Conservation (phyloP, 2,888 invertebrate genomes). For the Pachymerium ferrugineum region DNA sequence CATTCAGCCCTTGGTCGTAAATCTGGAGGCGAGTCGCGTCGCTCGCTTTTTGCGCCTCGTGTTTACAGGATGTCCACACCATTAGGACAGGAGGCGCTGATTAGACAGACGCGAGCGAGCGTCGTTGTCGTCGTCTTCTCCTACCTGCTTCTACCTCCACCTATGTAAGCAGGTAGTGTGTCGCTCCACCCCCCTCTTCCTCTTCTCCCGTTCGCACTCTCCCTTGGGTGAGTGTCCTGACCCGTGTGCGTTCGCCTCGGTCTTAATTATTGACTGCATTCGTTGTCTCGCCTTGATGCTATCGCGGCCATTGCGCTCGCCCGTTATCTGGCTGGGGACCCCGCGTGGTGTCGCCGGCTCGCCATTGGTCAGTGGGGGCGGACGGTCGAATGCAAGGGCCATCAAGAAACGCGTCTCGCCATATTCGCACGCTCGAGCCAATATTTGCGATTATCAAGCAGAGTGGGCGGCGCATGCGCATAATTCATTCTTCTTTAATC, state of each 20-base stretch:
- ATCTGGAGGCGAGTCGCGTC: constrained; percentile 5
- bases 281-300: constrained; percentile 24
- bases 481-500: constrained; percentile 22
- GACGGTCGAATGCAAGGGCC: constrained; percentile 24
- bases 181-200: background rate
- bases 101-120: constrained; percentile 15
- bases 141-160: too few species aligned
- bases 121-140: constrained; percentile 1
- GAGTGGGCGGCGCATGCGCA: constrained; percentile 27
- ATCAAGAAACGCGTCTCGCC: constrained; percentile 24
- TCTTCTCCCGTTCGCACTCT: constrained; percentile 6
- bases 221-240: constrained; percentile 27
- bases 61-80: constrained; percentile 30
- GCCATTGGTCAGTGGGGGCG: constrained; percentile 22
- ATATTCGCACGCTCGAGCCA: constrained; percentile 18
- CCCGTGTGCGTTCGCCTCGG: constrained; percentile 27
- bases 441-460: constrained; percentile 27
- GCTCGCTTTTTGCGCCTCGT: constrained; percentile 26
- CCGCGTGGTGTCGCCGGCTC: constrained; percentile 27
- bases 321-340: constrained; percentile 27
- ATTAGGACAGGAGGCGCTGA: constrained; percentile 27
- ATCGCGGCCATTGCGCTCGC: constrained; percentile 27
- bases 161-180: background rate
- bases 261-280: constrained; percentile 25
- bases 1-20: constrained; percentile 14